phyloP scores from a whole-genome alignment of 2,797 vertebrate species.

The Sebastes melanostomus region DNA sequence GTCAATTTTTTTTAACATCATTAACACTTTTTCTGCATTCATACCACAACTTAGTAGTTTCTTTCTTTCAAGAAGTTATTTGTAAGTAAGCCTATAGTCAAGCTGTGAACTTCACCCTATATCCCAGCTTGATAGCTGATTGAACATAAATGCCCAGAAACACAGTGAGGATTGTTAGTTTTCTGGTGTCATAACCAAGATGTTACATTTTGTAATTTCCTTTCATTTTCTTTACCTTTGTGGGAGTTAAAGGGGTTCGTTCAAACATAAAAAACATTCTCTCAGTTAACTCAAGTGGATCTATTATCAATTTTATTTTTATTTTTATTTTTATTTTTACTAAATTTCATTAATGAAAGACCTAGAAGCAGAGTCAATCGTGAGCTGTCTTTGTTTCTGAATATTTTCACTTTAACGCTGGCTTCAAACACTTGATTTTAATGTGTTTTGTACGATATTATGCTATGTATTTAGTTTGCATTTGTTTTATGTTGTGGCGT shows the following conservation, averaged over 20 bases:
- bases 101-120: not conserved
- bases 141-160: not conserved
- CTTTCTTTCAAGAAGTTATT: not conserved
- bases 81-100: not conserved
- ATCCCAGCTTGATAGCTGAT: not conserved
- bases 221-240: not conserved
- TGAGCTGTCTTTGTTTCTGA: too few species aligned
- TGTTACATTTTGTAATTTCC: not conserved
- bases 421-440: too few species aligned
- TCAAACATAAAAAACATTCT: not conserved
- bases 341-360: too few species aligned
- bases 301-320: not conserved
- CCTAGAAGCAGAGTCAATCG: conserved; percentile 80
- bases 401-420: too few species aligned
- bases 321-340: not conserved
- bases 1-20: not conserved
- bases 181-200: not conserved
- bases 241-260: not conserved
- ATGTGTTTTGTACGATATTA: too few species aligned
- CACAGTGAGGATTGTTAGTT: not conserved
- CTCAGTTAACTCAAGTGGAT: not conserved
- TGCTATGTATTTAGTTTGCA: too few species aligned
- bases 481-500: too few species aligned
- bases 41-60: not conserved
- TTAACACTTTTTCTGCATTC: not conserved